phyloP scores from a whole-genome alignment of 2,797 vertebrate species.

The Lagorchestes hirsutus region DNA sequence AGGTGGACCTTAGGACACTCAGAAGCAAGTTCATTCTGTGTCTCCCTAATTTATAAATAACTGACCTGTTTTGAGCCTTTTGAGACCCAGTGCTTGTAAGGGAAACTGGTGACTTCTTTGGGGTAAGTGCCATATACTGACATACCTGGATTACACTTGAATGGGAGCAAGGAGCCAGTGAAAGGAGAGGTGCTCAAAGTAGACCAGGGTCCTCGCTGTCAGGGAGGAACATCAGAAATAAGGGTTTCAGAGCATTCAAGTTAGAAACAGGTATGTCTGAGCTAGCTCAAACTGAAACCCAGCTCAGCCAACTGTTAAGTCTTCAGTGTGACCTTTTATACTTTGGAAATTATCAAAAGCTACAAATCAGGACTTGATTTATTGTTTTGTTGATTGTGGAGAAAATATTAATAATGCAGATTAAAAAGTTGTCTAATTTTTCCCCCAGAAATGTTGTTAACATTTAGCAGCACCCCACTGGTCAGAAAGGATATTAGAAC shows the following conservation, averaged over 20 bases:
- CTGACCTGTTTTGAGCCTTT: neutral
- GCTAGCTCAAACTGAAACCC: neutral
- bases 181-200: neutral
- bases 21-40: neutral
- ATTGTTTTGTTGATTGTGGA: neutral
- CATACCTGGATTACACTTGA: neutral
- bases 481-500: neutral
- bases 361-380: neutral
- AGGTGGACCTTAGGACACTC: neutral
- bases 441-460: neutral
- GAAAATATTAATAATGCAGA: neutral
- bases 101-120: neutral
- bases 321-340: neutral
- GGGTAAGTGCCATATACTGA: neutral
- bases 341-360: neutral
- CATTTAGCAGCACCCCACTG: neutral
- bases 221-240: neutral
- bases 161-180: neutral
- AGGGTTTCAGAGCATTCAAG: neutral
- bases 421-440: neutral
- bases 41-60: neutral
- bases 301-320: neutral
- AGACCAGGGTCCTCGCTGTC: neutral
- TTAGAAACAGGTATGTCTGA: neutral
- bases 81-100: neutral